A percentile compares a stretch with the other conserved stretches of the same genome.
phyloP scores from a whole-genome alignment of 2,797 vertebrate species.

The Lutjanus campechanus region DNA sequence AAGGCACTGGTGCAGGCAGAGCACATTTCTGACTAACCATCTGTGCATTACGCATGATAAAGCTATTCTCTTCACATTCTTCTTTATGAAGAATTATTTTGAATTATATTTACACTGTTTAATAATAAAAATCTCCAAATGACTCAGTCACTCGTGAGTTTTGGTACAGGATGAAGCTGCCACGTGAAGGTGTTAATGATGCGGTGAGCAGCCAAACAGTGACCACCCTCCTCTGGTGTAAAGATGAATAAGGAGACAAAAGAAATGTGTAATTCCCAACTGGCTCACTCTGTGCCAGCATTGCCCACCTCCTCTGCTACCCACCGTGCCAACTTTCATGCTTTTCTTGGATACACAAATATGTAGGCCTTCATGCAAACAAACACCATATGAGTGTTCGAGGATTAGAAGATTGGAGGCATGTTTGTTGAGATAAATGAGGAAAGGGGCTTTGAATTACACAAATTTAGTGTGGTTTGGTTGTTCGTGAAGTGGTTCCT shows the following conservation, averaged over 20 bases:
- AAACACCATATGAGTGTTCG: constrained; percentile 1
- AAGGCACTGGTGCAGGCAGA: constrained; percentile 65
- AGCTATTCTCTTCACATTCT: constrained; percentile 26
- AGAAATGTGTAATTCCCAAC: constrained; percentile 35
- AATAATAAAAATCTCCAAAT: constrained; percentile 19
- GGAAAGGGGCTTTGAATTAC: neutral
- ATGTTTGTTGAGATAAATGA: constrained; percentile 2
- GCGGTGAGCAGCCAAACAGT: constrained; percentile 7
- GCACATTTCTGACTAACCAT: constrained; percentile 70
- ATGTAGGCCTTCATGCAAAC: constrained; percentile 11
- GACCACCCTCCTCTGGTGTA: constrained; percentile 10
- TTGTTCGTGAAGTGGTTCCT: neutral
- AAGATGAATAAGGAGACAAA: constrained; percentile 28
- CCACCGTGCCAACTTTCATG: constrained; percentile 13
- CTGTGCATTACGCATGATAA: constrained; percentile 60
- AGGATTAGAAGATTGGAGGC: constrained; percentile 13
- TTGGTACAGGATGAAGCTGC: constrained; percentile 13
- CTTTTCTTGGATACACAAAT: constrained; percentile 41
- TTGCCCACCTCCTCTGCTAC: constrained; percentile 19
- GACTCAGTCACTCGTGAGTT: constrained; percentile 23
- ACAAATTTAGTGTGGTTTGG: neutral
- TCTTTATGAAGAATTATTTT: constrained; percentile 11
- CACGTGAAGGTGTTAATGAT: constrained; percentile 35
- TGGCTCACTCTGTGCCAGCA: constrained; percentile 22
- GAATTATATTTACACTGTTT: constrained; percentile 9